phyloP scores from a whole-genome alignment of 1,140 invertebrate genomes.

The Drosophila ananassae region DNA sequence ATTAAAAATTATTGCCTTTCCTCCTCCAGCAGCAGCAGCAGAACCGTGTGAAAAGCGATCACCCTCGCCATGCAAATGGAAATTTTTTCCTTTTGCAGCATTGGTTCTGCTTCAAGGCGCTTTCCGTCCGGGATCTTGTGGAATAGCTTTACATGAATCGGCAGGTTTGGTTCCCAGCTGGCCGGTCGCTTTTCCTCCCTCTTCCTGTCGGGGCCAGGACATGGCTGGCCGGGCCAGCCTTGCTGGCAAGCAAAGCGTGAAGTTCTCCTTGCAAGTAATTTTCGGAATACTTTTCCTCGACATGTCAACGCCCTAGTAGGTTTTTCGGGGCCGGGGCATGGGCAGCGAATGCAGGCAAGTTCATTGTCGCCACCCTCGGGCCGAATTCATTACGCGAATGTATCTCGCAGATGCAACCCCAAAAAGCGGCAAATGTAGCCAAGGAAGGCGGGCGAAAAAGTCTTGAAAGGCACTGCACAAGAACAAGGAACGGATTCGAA shows the following conservation, averaged over 20 bases:
- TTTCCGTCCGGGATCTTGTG: slow-evolving; percentile 10
- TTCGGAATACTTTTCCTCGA: slow-evolving; percentile 36
- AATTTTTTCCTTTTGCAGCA: slow-evolving; percentile 35
- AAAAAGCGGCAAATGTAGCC: slow-evolving; percentile 56
- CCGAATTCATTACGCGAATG: slow-evolving; percentile 68
- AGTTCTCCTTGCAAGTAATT: slow-evolving; percentile 46
- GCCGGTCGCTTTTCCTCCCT: slow-evolving; percentile 25
- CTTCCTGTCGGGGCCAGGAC: slow-evolving; percentile 21
- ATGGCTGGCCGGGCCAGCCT: slow-evolving; percentile 8
- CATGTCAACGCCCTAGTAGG: slow-evolving; percentile 47
- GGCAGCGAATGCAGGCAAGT: slow-evolving; percentile 55
- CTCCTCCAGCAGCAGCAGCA: background rate
- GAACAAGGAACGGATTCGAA: slow-evolving; percentile 39
- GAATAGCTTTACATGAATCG: slow-evolving; percentile 65
- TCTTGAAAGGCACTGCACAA: slow-evolving; percentile 63
- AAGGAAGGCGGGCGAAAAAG: slow-evolving; percentile 51
- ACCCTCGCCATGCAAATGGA: slow-evolving; percentile 67
- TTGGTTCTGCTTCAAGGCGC: slow-evolving; percentile 74
- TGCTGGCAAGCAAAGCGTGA: slow-evolving; percentile 63
- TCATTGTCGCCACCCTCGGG: slow-evolving; percentile 72
- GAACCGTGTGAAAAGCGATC: slow-evolving; percentile 71
- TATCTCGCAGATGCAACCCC: slow-evolving; percentile 72
- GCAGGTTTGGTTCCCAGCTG: slow-evolving; percentile 47
- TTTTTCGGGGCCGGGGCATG: slow-evolving; percentile 6
- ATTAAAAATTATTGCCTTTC: slow-evolving; percentile 77